These are phyloP conservation scores for Hyperoplus immaculatus DNA, from an alignment of 2,797 vertebrate genomes.

Conservation along the genomic window DNA sequence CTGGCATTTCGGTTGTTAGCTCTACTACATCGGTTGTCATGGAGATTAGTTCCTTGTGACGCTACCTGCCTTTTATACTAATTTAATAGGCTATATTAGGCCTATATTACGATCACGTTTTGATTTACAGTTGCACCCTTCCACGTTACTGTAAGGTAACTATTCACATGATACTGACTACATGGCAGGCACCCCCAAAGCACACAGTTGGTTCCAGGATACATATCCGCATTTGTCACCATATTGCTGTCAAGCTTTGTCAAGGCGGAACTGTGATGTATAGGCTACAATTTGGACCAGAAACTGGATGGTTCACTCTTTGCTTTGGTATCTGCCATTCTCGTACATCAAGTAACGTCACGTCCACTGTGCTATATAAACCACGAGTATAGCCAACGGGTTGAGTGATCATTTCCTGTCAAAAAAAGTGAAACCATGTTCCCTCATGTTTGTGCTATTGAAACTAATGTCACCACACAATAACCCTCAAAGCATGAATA, in stretches of 20 bases:
- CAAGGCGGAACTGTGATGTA: conserved; percentile 31
- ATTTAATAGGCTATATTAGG: too few species aligned
- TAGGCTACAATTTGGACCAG: not conserved
- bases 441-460: too few species aligned
- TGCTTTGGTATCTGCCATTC: not conserved
- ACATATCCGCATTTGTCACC: conserved; percentile 57
- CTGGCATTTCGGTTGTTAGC: conserved; percentile 28
- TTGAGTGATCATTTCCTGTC: not conserved
- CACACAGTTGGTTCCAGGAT: conserved; percentile 7
- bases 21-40: conserved; percentile 74
- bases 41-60: conserved; percentile 59
- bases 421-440: not conserved
- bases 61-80: not conserved
- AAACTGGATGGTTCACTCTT: not conserved
- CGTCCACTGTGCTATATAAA: not conserved
- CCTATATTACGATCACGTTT: not conserved
- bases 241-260: not conserved
- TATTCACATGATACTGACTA: not conserved
- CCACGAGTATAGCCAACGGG: not conserved
- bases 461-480: too few species aligned
- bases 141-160: not conserved
- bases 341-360: not conserved
- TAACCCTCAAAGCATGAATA: too few species aligned
- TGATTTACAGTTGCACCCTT: not conserved
- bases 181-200: not conserved